phyloP scores from a whole-genome alignment of 2,888 invertebrate species.

The Phortica okadai region DNA sequence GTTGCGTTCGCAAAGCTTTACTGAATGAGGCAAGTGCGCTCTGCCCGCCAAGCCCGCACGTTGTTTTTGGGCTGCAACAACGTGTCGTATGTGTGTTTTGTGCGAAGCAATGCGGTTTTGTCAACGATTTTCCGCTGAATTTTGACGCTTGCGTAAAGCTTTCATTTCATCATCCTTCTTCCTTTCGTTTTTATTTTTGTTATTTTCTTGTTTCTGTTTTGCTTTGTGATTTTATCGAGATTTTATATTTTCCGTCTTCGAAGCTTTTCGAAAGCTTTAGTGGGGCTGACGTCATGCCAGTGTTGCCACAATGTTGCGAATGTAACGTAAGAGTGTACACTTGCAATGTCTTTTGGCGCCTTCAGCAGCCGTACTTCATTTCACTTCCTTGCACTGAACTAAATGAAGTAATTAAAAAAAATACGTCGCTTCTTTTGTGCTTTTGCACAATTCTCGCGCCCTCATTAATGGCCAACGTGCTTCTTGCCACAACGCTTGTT shows the following conservation, averaged over 20 bases:
- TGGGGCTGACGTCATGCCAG: conserved; percentile 1
- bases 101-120: not conserved
- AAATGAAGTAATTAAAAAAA: conserved; percentile 20
- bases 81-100: not conserved
- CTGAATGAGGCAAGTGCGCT: conserved; percentile 37
- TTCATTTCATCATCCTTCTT: not conserved
- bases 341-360: too few relatives aligned
- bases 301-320: conserved; percentile 6
- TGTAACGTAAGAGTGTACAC: not conserved
- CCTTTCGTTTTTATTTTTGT: conserved; percentile 20
- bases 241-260: not conserved
- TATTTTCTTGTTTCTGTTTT: not conserved
- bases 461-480: too few relatives aligned
- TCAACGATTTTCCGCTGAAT: conserved; percentile 1
- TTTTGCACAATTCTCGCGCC: too few relatives aligned
- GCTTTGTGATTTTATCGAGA: not conserved
- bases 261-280: conserved; percentile 33
- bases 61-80: not conserved
- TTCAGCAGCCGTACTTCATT: too few relatives aligned
- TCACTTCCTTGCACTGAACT: not conserved
- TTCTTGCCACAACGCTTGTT: not conserved
- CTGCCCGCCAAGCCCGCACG: not conserved
- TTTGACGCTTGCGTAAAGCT: not conserved
- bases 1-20: conserved; percentile 41
- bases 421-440: not conserved